Evolutionary conservation across 2,113 vertebrate species (phyloP).

Genomic region (Sinocyclocheilus anshuiensis): DNA sequence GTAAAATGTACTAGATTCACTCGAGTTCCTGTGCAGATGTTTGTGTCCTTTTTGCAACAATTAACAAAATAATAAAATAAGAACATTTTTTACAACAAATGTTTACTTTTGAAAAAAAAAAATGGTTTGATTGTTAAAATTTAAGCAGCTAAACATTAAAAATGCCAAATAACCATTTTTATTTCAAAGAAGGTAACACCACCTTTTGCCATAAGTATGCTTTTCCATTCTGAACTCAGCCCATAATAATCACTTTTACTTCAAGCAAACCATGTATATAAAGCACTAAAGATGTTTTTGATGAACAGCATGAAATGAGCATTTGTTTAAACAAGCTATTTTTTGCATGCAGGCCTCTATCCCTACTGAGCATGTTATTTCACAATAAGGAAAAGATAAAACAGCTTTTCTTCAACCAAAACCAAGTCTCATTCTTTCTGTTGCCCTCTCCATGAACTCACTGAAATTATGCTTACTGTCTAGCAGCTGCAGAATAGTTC

Average conservation of each 20-base stretch:
- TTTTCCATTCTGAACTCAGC: no score
- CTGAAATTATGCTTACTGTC: constrained; percentile 38
- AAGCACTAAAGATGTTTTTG: not conserved
- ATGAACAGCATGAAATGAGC: not conserved
- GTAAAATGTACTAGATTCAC: not conserved
- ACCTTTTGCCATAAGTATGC: not conserved
- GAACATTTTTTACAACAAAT: not conserved
- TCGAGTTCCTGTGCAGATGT: not conserved
- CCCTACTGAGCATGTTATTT: constrained; percentile 26
- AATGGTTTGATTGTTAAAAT: not conserved
- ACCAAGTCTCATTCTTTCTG: constrained; percentile 15
- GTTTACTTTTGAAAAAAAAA: not conserved
- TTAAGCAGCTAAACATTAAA: not conserved
- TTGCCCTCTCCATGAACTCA: constrained; percentile 15
- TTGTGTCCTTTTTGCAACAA: not conserved
- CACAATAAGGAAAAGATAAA: constrained; percentile 27
- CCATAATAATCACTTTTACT: constrained; percentile 1
- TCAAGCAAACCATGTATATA: not conserved
- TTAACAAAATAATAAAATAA: not conserved
- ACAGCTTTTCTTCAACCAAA: constrained; percentile 27
- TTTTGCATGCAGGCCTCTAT: not conserved
- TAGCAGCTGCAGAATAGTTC: not conserved
- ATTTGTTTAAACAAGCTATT: not conserved
- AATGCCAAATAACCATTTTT: not conserved
- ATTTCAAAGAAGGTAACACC: not conserved